Base-by-base conservation (phyloP, 2,888 invertebrate genomes). In the Abrostola triplasia region DNA sequence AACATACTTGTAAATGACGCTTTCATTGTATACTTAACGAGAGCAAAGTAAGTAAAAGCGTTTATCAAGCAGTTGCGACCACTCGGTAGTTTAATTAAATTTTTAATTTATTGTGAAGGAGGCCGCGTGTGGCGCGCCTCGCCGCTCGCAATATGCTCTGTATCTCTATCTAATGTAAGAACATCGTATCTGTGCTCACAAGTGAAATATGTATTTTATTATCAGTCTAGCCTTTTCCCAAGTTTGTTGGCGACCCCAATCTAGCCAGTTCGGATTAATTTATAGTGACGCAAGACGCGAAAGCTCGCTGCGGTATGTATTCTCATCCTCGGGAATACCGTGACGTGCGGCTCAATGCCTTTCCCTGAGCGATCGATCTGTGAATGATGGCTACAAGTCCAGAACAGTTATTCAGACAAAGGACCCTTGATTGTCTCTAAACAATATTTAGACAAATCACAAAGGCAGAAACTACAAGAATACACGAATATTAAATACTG, bases 71-170 rank as follows among this genome's bases (percentile, higher is more conserved):
- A 88, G 86, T 88, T 85, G 87, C 85, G 85, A 88, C 87, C 88
- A 87, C 87, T 86, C 84, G 85, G 86, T 88, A 88, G 84, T 92
- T 92, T 92, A 92, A 92, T 92, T 92, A 92, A 92, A 90, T 87
- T 91, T 91, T 92, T 90, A 91, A 92, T 92, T 92, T 92, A 92
- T 91, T 87, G 87, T 88, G 85, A 86, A 88, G 86, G 81, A 82
- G 84, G 84, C 84, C 85, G 87, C 87, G 87, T 89, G 84, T 86
- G 85, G 85, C 77, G 84, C 81, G 73, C 74, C 77, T 73, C 76
- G 77, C 77, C 72, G 72, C 78, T 80, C 73, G 84, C 86, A 86
- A 88, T 89, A 88, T 86, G 84, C 82, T 82, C 77, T 79, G 77
- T 84, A 85, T 85, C 86, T 86, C 81, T 82, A 79, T 73, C 74